Percentiles rank a stretch among this genome's conserved stretches.
These are phyloP conservation scores for Dasysyrphus tricinctus DNA, from an alignment of 2,888 invertebrate species.

Conservation along the genomic window DNA sequence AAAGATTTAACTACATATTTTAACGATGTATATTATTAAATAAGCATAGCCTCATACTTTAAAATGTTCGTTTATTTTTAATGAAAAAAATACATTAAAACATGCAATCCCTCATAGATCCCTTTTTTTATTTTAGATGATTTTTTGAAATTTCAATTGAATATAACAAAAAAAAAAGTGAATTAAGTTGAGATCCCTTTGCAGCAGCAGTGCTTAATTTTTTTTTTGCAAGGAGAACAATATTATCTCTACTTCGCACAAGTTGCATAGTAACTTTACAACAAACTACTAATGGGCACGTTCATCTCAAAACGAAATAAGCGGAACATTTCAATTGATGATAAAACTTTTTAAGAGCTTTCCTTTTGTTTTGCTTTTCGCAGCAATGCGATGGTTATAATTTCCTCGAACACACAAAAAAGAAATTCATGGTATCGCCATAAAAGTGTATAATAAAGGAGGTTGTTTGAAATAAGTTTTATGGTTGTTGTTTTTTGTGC, in stretches of 20 bases:
- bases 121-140: too few species aligned
- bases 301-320: background rate
- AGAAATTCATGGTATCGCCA: background rate
- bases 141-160: too few species aligned
- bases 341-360: slow-evolving; percentile 22
- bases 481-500: background rate
- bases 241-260: background rate
- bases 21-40: too few species aligned
- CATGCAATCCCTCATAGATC: too few species aligned
- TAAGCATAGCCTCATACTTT: too few species aligned
- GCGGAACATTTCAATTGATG: background rate
- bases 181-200: too few species aligned
- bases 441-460: background rate
- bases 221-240: background rate
- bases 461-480: background rate
- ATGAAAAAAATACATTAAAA: too few species aligned
- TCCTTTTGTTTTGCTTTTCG: background rate
- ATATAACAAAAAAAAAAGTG: too few species aligned
- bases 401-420: background rate
- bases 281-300: background rate
- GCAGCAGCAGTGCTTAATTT: too few species aligned
- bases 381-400: too few species aligned
- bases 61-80: too few species aligned
- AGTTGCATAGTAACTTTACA: background rate
- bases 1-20: too few species aligned